These are phyloP conservation scores for Rhodinocichla rosea DNA, from an alignment of 2,113 vertebrate species.

Conservation along the genomic window DNA sequence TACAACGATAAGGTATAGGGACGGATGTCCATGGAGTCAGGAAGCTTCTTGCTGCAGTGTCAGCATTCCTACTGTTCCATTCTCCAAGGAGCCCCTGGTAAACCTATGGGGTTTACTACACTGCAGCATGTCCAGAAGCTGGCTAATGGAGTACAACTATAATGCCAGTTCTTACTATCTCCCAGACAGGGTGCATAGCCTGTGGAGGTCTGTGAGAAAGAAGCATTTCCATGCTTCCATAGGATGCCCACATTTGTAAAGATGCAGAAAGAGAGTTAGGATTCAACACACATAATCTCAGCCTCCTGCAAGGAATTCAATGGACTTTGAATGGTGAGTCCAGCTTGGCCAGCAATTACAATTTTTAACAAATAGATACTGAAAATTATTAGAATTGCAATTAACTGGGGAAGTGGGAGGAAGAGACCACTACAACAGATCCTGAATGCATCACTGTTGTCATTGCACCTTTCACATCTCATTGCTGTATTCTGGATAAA, in stretches of 20 bases:
- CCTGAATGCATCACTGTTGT: neutral
- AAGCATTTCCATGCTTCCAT: neutral
- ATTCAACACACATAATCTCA: neutral
- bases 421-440: neutral
- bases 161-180: neutral
- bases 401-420: neutral
- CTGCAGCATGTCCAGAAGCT: neutral
- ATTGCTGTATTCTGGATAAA: neutral
- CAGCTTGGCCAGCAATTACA: rapidly evolving
- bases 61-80: too few relatives aligned
- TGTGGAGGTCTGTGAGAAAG: neutral
- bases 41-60: too few relatives aligned
- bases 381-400: neutral
- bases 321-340: neutral
- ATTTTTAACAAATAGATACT: neutral
- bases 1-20: too few relatives aligned
- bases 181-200: neutral
- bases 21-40: too few relatives aligned
- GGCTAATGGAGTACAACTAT: neutral
- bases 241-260: neutral
- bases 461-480: neutral
- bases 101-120: too few relatives aligned
- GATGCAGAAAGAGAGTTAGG: neutral
- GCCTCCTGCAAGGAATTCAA: neutral
- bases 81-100: too few relatives aligned